Percentiles rank a stretch among this genome's conserved stretches.
Conservation (phyloP, 2,797 vertebrate species). For the Myripristis murdjan region DNA sequence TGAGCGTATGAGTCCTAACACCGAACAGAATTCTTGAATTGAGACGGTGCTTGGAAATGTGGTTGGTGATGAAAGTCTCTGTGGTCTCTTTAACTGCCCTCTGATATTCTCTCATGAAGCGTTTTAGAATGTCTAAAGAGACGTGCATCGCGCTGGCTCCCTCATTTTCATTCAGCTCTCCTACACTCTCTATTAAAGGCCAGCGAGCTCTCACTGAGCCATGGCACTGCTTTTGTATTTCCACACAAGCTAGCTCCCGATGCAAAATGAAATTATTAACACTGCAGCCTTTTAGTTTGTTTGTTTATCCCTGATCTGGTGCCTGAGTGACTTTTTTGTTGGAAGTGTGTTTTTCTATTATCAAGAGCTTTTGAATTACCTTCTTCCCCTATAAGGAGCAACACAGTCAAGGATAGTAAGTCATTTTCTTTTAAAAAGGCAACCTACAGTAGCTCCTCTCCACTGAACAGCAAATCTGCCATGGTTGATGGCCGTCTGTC, state of each 20-base stretch:
- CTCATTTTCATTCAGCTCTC: constrained; percentile 20
- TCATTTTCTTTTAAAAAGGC: not conserved
- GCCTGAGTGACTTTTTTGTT: no score
- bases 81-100: constrained; percentile 53
- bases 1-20: no score
- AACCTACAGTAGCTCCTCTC: not conserved
- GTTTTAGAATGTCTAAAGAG: constrained; percentile 14
- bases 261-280: not conserved
- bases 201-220: not conserved
- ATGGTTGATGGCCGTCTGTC: not conserved
- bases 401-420: not conserved
- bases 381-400: not conserved
- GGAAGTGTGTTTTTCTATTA: no score
- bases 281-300: no score
- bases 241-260: not conserved
- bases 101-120: constrained; percentile 31
- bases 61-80: constrained; percentile 36
- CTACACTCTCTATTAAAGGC: not conserved
- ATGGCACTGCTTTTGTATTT: constrained; percentile 5
- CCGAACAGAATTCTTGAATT: no score
- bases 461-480: not conserved
- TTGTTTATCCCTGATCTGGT: no score
- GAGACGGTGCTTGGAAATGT: constrained; percentile 15
- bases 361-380: no score
- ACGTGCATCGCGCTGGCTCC: constrained; percentile 32